Conservation (phyloP, 2,113 vertebrate species). For the Acanthochromis polyacanthus region DNA sequence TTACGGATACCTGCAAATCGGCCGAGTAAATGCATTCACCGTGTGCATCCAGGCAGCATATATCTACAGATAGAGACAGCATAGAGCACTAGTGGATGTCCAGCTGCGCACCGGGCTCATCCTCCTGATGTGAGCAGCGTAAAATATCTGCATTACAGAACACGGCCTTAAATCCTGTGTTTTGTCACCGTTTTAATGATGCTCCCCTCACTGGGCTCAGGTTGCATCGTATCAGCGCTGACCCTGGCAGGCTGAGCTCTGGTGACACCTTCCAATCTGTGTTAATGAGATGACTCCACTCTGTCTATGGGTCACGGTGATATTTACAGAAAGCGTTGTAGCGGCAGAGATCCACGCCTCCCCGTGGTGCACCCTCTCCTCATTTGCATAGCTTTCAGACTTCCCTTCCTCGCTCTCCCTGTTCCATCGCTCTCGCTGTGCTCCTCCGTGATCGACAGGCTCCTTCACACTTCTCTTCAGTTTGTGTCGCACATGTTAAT, state of each 20-base stretch:
- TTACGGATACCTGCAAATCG: slow-evolving; percentile 35
- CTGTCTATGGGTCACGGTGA: slow-evolving; percentile 74
- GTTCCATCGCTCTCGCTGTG: slow-evolving; percentile 58
- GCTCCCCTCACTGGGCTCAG: slow-evolving; percentile 49
- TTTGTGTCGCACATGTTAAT: slow-evolving; percentile 85
- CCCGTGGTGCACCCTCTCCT: slow-evolving; percentile 67
- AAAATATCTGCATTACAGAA: slow-evolving; percentile 41
- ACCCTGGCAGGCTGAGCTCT: slow-evolving; percentile 61
- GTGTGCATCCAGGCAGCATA: slow-evolving; percentile 27
- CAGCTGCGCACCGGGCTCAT: slow-evolving; percentile 27
- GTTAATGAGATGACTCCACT: slow-evolving; percentile 81
- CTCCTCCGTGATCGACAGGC: slow-evolving; percentile 78
- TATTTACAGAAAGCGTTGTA: slow-evolving; percentile 77
- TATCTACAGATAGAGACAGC: slow-evolving; percentile 6
- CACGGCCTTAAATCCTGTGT: slow-evolving; percentile 40
- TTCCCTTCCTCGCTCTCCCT: slow-evolving; percentile 62
- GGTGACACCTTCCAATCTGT: slow-evolving; percentile 73
- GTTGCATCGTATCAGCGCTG: slow-evolving; percentile 47
- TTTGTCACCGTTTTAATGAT: slow-evolving; percentile 73
- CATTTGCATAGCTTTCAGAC: slow-evolving; percentile 84
- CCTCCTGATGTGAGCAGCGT: slow-evolving; percentile 37
- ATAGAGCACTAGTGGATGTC: slow-evolving; percentile 13
- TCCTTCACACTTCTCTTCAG: slow-evolving; percentile 77
- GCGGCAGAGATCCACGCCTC: slow-evolving; percentile 67
- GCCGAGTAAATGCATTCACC: slow-evolving; percentile 8